Conservation (phyloP, 53 echinoderm and acorn worm species). For the Paracentrotus lividus region DNA sequence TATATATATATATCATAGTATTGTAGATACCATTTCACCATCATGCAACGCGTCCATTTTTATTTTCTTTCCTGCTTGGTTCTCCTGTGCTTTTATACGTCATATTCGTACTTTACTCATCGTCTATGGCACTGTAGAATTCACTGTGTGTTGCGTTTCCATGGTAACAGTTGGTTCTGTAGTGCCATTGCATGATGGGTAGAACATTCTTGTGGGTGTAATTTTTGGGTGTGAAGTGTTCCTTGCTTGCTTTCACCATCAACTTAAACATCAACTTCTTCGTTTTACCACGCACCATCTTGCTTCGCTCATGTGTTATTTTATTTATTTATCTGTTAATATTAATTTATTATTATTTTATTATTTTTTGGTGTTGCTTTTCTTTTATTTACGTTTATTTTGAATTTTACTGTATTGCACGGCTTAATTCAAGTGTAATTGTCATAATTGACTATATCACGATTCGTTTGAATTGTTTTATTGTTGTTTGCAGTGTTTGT, state of each 20-base stretch:
- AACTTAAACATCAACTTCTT: slow-evolving; percentile 21
- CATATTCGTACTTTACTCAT: neutral
- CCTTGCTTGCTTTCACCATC: slow-evolving; percentile 3
- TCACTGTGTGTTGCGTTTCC: slow-evolving; percentile 61
- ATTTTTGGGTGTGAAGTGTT: slow-evolving; percentile 15
- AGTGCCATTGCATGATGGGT: slow-evolving; percentile 68
- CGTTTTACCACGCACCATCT: slow-evolving; percentile 28
- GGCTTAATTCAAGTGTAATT: neutral
- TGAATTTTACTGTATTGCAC: neutral
- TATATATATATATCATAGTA: no score
- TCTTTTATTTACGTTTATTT: neutral
- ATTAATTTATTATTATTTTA: neutral
- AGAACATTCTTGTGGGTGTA: slow-evolving; percentile 10
- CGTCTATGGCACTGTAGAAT: slow-evolving; percentile 72
- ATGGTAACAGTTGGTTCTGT: slow-evolving; percentile 53
- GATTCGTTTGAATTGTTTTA: neutral
- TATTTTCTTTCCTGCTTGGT: neutral
- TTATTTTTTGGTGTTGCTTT: no score
- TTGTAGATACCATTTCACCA: neutral
- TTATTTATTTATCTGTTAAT: neutral
- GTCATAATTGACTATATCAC: no score
- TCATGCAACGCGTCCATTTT: slow-evolving; percentile 1
- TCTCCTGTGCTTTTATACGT: neutral
- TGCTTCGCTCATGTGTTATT: neutral
- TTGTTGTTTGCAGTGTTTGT: slow-evolving; percentile 3